phyloP scores from a whole-genome alignment of 2,797 vertebrate genomes.

The Pseudomugil tenellus region DNA sequence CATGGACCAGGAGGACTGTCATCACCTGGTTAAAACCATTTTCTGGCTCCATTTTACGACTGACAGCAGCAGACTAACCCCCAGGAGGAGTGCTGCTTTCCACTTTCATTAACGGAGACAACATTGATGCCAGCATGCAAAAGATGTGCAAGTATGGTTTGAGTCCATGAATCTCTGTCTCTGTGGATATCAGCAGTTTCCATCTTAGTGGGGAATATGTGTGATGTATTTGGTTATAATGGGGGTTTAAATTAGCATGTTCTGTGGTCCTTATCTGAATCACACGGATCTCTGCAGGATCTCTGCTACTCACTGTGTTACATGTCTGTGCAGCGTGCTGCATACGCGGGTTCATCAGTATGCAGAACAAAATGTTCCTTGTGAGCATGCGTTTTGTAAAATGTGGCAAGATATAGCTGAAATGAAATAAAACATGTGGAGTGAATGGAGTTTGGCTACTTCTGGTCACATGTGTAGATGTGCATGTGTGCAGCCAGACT shows the following conservation, averaged over 20 bases:
- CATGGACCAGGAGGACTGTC: neutral
- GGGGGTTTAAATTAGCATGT: constrained; percentile 29
- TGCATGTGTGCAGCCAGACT: neutral
- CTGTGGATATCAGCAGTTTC: too few species aligned
- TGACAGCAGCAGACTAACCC: neutral
- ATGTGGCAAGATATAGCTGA: too few species aligned
- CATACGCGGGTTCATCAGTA: neutral
- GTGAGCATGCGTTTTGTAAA: too few species aligned
- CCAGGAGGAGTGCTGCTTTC: too few species aligned
- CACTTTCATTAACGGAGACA: neutral
- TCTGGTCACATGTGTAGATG: too few species aligned
- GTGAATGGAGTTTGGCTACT: neutral
- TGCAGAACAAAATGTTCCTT: neutral
- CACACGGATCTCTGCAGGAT: too few species aligned
- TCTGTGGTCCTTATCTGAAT: constrained; percentile 1
- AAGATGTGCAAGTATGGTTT: constrained; percentile 6
- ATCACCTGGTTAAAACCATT: neutral
- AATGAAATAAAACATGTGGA: neutral
- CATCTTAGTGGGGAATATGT: neutral
- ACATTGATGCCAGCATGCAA: neutral
- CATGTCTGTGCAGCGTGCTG: neutral
- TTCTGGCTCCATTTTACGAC: neutral
- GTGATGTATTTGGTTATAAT: constrained; percentile 26
- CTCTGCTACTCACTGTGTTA: too few species aligned
- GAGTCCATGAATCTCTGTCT: neutral